Evolutionary conservation across 2,113 vertebrate species (phyloP), one percentile per base, ranked within the genome.

Genomic region (Dermatemys mawii): DNA sequence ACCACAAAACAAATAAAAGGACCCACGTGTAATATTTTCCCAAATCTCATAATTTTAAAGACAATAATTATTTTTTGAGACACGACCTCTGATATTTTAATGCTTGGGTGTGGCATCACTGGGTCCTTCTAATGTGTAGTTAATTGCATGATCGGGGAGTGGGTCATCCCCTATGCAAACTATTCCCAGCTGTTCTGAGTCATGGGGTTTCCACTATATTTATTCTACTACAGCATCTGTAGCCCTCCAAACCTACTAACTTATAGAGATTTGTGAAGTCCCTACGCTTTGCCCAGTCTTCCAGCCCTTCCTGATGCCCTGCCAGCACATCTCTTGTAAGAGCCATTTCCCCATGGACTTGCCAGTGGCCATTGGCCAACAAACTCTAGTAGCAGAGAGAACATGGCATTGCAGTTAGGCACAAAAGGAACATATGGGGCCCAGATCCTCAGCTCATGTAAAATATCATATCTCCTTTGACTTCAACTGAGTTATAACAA

Each of bases 401-500:
- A 94, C 81, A 60, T 41, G 89, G 70, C 1, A 2, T 13, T 94
- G 22, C 21, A 81, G 3, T 0, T 0, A 4, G 3, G 88, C 44
- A 55, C 5, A 88, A 89, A 88, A 2, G 50, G 17, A 83, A 21
- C 2, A 7, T 17, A 88, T 60, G 41, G 22, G 27, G 1, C 17
- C 35, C 26, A 85, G 92, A 92, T 87, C 7, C 8, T 54, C 8
- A 84, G 76, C 46, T 5, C 1, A 5, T 44, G 32, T 81, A 80
- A 94, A 88, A 90, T 85, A 26, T 88, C 26, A 55, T 22, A 63
- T 44, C 70, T 85, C 54, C 80, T 12, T 53, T 2, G 0, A 38
- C 86, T 91, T 93, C 87, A 94, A 83, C 57, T 53, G 38, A 90
- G 24, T 2, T 81, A 44, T 16, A 24, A 73, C 76, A 93, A 93